Evolutionary conservation across 2,113 vertebrate species (phyloP).

Genomic region (Chionomys nivalis): DNA sequence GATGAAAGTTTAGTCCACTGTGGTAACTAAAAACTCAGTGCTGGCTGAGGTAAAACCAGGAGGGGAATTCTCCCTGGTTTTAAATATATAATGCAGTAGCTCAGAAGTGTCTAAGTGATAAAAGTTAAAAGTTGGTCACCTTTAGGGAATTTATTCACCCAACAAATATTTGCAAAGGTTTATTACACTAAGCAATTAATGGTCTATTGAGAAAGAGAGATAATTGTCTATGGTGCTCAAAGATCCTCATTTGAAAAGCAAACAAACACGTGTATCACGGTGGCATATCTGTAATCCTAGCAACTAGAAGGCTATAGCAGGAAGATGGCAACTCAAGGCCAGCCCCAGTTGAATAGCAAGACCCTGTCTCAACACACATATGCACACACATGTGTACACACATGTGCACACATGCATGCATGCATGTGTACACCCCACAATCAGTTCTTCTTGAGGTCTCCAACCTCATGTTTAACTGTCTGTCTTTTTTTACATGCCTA

Average conservation of each 20-base stretch:
- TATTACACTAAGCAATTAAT: neutral
- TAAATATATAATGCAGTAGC: neutral
- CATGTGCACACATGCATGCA: neutral
- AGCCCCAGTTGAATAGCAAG: neutral
- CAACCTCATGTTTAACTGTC: neutral
- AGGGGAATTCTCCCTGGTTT: neutral
- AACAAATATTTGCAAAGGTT: neutral
- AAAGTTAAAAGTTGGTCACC: neutral
- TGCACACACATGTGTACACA: no score
- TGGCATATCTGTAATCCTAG: neutral
- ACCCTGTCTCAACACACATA: neutral
- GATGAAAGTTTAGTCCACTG: neutral
- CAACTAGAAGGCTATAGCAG: neutral
- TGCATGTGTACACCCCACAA: neutral
- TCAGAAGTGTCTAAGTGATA: neutral
- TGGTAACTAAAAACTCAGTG: neutral
- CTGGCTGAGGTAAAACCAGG: neutral
- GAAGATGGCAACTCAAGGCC: neutral
- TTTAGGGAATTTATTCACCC: slow-evolving; percentile 4
- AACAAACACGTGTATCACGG: neutral
- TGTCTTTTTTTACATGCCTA: neutral
- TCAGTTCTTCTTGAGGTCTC: neutral
- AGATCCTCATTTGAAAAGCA: neutral
- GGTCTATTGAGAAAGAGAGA: neutral
- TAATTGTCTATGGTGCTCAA: neutral